Conservation (phyloP, 37 sponge, comb jelly and placozoan genomes). For the Aphrocallistes beatrix region DNA sequence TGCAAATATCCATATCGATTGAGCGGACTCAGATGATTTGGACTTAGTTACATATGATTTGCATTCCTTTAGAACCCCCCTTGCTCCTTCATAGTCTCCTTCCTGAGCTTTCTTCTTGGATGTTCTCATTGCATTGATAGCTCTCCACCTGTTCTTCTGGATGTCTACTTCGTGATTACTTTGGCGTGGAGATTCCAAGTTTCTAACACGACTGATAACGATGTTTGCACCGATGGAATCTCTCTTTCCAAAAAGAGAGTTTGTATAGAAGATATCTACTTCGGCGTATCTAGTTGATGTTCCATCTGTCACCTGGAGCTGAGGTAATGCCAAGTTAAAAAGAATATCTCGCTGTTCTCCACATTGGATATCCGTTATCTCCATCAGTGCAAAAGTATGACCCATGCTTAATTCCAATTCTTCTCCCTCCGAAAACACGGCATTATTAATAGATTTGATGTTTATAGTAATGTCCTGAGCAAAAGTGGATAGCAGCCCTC, state of each 20-base stretch:
- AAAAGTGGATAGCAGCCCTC: not conserved
- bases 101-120: not conserved
- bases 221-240: not conserved
- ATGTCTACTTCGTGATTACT: not conserved
- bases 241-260: not conserved
- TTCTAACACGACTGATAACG: not conserved
- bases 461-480: not conserved
- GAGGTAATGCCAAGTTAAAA: not conserved
- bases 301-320: not conserved
- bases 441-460: not conserved
- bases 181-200: not conserved
- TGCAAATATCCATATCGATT: not conserved
- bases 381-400: not conserved
- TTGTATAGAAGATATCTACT: not conserved
- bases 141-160: not conserved
- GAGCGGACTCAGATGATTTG: not conserved
- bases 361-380: not conserved
- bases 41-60: not conserved
- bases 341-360: not conserved
- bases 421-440: not conserved
- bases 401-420: not conserved
- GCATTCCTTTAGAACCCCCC: not conserved
- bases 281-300: no score
- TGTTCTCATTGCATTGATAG: not conserved
- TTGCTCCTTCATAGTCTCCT: not conserved